phyloP scores from a whole-genome alignment of 53 echinoderm and acorn worm species.

The Holothuria scabra region DNA sequence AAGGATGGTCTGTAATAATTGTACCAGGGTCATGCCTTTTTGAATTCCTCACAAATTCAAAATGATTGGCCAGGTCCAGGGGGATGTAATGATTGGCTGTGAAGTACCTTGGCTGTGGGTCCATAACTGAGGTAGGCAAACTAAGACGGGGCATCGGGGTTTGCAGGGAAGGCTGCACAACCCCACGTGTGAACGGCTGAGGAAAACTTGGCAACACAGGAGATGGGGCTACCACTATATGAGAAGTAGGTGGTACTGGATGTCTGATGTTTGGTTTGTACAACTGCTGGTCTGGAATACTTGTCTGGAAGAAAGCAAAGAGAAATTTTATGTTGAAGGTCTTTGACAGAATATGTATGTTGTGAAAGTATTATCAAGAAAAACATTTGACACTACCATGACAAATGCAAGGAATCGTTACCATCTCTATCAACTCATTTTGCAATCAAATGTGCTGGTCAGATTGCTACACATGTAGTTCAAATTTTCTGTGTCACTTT shows the following conservation, averaged over 20 bases:
- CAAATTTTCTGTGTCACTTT: too few species aligned
- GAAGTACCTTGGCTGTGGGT: slow-evolving; percentile 15
- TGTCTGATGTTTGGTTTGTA: slow-evolving; percentile 33
- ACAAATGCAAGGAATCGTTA: too few species aligned
- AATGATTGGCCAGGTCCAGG: slow-evolving; percentile 5
- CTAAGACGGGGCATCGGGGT: slow-evolving; percentile 34
- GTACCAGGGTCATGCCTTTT: slow-evolving; percentile 43
- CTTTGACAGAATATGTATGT: too few species aligned
- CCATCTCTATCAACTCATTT: too few species aligned
- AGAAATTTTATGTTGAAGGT: too few species aligned
- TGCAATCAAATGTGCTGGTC: too few species aligned
- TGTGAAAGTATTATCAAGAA: too few species aligned
- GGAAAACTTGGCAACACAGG: slow-evolving; percentile 18
- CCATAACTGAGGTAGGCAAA: slow-evolving; percentile 43
- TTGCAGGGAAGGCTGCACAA: not conserved
- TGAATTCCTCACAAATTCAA: slow-evolving; percentile 4
- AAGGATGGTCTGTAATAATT: slow-evolving; percentile 9
- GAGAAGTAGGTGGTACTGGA: slow-evolving; percentile 38
- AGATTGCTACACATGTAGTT: too few species aligned
- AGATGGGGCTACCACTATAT: slow-evolving; percentile 39
- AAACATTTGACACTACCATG: too few species aligned
- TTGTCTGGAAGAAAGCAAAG: slow-evolving; percentile 8
- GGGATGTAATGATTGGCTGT: slow-evolving; percentile 39
- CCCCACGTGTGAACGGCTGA: not conserved
- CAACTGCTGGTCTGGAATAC: slow-evolving; percentile 35